Base-by-base conservation (phyloP, 2,888 invertebrate species). In the Seira sanloemensis region DNA sequence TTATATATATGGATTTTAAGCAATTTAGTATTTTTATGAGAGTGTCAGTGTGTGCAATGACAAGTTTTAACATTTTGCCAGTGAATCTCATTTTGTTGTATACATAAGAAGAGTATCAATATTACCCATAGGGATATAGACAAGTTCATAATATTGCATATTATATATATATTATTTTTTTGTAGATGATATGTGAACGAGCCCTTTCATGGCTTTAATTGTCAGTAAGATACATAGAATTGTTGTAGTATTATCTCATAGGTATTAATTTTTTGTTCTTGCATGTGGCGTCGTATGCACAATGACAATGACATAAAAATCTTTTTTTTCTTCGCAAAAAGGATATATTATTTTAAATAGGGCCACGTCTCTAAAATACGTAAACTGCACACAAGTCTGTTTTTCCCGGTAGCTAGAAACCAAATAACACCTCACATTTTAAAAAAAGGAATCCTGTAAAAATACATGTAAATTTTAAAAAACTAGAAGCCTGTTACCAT, bases 41-140 rank as follows among this genome's bases (percentile, higher is more conserved):
- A 62, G 76, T 82, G 82, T 82, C 76, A 82, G 72, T 76, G 82
- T 67, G 82, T 82, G 82, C 82, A 82, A 82, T 82, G 71, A 69
- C 66, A 82, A 82, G 82, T 82, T 82, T 82, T 82, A 82, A 82
- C 69, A 76, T 66, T 76, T 82, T 82, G 82, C 82, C 82, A 82
- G 82, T 82, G 82, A 82, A 82, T 82, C 82, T 82, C 82, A 77
- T 71, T 27, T 74, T 25, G 19, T 65, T 25, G 25, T 16, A 68
- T 50, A 54, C 26, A 77, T 54, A 27, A 54, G 65, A 37, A 18
- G 12, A 66, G 58, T 73, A 1, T 26, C 72, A 73, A 79, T 79
- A 79, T 79, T n/a, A n/a, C n/a, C n/a, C n/a, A n/a, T n/a, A n/a
- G n/a, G n/a, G n/a, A n/a, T n/a, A n/a, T n/a, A n/a, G n/a, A n/a